Percentiles rank a stretch among this genome's conserved stretches.
phyloP scores from a whole-genome alignment of 2,888 invertebrate species.

The Eupithecia vulgata region DNA sequence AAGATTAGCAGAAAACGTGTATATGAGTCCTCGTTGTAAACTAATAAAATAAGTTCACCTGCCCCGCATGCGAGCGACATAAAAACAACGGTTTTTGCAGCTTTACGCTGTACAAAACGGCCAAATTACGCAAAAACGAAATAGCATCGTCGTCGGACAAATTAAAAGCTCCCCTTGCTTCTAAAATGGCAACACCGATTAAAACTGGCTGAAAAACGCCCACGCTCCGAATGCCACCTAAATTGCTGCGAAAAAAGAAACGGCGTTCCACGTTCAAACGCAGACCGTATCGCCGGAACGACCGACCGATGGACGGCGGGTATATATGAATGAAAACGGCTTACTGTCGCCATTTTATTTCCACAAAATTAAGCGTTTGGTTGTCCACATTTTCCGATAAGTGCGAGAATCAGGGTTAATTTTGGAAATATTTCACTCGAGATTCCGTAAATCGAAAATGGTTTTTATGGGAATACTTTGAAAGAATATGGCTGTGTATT shows the following conservation, averaged over 20 bases:
- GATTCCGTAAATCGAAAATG: slow-evolving; percentile 29
- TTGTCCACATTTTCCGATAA: slow-evolving; percentile 55
- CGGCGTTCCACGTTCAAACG: slow-evolving; percentile 54
- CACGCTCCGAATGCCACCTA: slow-evolving; percentile 61
- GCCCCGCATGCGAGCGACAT: slow-evolving; percentile 21
- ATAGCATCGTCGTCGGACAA: slow-evolving; percentile 57
- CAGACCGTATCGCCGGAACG: slow-evolving; percentile 70
- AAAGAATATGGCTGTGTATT: slow-evolving; percentile 29
- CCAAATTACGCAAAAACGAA: slow-evolving; percentile 44
- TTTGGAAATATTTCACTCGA: slow-evolving; percentile 46
- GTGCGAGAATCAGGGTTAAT: slow-evolving; percentile 55
- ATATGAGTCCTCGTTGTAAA: slow-evolving; percentile 2
- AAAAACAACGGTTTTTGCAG: slow-evolving; percentile 29
- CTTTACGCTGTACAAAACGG: slow-evolving; percentile 34
- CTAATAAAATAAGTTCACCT: slow-evolving; percentile 23
- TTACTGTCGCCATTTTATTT: slow-evolving; percentile 63
- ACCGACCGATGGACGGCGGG: slow-evolving; percentile 53
- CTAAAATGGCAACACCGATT: slow-evolving; percentile 78
- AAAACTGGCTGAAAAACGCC: slow-evolving; percentile 77
- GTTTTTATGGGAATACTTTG: slow-evolving; percentile 29
- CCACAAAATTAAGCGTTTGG: slow-evolving; percentile 61
- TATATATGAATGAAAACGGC: slow-evolving; percentile 73
- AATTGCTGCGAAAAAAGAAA: slow-evolving; percentile 74
- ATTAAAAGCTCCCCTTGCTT: slow-evolving; percentile 61
- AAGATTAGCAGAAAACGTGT: neutral